These are phyloP conservation scores for Drosophila guanche DNA, from an alignment of 1,140 invertebrate species.

Conservation along the genomic window DNA sequence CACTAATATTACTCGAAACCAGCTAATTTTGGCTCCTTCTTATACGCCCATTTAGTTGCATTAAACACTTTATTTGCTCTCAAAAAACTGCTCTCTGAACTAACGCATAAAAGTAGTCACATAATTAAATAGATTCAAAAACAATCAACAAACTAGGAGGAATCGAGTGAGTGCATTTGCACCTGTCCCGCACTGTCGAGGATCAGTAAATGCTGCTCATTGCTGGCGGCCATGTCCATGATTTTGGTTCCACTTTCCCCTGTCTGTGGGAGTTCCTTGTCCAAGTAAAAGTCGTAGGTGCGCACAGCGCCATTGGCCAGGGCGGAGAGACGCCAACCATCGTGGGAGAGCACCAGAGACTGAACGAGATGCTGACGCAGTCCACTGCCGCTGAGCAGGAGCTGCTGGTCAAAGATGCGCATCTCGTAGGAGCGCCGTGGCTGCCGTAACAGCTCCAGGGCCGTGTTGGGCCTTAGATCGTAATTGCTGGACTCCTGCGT, in stretches of 20 bases:
- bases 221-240: constrained; percentile 55
- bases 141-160: constrained; percentile 50
- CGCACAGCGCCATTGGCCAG: constrained; percentile 66
- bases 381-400: constrained; percentile 65
- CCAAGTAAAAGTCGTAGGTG: constrained; percentile 72
- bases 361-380: constrained; percentile 72
- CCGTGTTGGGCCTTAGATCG: constrained; percentile 60
- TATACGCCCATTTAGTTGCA: no score
- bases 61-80: constrained; percentile 35
- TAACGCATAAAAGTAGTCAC: constrained; percentile 14
- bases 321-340: constrained; percentile 70
- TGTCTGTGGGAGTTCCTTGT: constrained; percentile 42
- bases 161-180: constrained; percentile 50
- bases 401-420: constrained; percentile 71
- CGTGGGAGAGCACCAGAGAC: constrained; percentile 63
- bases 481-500: constrained; percentile 11
- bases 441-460: constrained; percentile 56
- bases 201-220: constrained; percentile 50
- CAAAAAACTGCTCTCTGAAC: constrained; percentile 19
- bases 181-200: constrained; percentile 49
- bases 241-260: constrained; percentile 11
- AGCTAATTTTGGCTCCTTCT: no score
- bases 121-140: constrained; percentile 23
- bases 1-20: no score
- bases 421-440: constrained; percentile 66